A percentile compares a stretch with the other conserved stretches of the same genome.
phyloP scores from a whole-genome alignment of 1,140 invertebrate species.

The Apocrypta bakeri region DNA sequence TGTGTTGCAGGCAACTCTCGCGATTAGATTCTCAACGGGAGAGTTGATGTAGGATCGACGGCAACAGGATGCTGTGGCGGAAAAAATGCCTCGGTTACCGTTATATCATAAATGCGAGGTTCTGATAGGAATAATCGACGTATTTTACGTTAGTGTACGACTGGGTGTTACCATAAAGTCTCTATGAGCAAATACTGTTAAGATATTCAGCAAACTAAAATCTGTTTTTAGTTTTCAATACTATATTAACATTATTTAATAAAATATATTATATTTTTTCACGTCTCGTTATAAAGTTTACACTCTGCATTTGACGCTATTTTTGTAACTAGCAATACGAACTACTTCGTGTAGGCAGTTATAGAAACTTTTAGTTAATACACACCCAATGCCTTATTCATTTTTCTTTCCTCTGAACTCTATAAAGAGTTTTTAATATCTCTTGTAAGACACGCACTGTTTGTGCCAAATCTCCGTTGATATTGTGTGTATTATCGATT shows the following conservation, averaged over 20 bases:
- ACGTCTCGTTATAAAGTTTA: neutral
- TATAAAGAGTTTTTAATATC: neutral
- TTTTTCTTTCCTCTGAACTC: neutral
- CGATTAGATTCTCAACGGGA: neutral
- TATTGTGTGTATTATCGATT: neutral
- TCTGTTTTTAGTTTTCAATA: neutral
- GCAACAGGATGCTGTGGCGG: no score
- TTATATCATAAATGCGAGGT: neutral
- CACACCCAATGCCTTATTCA: neutral
- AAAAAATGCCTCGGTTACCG: neutral
- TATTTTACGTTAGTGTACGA: neutral
- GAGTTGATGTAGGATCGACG: neutral
- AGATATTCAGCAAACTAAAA: no score
- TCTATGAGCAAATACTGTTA: neutral
- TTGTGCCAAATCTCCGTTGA: conserved; percentile 29
- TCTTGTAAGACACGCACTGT: conserved; percentile 26
- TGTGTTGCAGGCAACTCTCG: no score
- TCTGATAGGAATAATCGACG: neutral
- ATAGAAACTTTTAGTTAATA: neutral
- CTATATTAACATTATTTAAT: neutral
- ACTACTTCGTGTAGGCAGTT: neutral
- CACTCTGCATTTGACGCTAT: neutral
- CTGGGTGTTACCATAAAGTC: neutral
- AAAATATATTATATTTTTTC: neutral
- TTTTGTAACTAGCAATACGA: no score